Percentiles rank a stretch among this genome's conserved stretches.
phyloP scores from a whole-genome alignment of 2,113 vertebrate species.

The Natator depressus region DNA sequence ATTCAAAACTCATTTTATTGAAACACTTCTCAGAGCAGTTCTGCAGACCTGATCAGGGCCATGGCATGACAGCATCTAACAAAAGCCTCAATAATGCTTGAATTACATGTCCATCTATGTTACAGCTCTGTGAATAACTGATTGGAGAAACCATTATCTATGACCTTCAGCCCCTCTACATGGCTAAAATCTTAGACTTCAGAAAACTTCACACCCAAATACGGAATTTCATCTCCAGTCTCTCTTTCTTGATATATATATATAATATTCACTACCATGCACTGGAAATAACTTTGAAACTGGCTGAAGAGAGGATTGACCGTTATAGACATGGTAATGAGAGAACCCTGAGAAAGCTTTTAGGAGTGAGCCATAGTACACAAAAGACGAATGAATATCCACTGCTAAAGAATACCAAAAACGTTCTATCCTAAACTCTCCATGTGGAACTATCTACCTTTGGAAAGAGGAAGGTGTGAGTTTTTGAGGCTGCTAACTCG shows the following conservation, averaged over 20 bases:
- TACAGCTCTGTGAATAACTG: too few relatives aligned
- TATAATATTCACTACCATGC: background rate
- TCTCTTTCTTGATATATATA: background rate
- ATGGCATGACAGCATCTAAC: too few relatives aligned
- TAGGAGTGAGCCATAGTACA: background rate
- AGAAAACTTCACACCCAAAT: background rate
- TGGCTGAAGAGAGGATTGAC: background rate
- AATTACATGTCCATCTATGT: background rate
- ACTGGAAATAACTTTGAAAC: background rate
- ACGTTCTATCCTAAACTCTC: background rate
- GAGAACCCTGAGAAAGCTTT: background rate
- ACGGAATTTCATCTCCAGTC: background rate
- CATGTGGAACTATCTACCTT: background rate
- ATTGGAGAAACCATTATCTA: background rate
- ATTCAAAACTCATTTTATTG: background rate
- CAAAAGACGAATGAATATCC: background rate
- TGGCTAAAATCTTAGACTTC: background rate
- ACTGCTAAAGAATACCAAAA: background rate
- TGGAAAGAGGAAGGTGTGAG: background rate
- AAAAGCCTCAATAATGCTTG: background rate
- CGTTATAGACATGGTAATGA: background rate
- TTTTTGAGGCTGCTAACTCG: background rate
- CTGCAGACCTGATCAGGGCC: background rate
- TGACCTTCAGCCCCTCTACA: background rate
- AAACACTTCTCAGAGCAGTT: background rate